Percentiles rank a stretch among this genome's conserved stretches.
phyloP scores from a whole-genome alignment of 2,113 vertebrate species.

The Calidris pygmaea region DNA sequence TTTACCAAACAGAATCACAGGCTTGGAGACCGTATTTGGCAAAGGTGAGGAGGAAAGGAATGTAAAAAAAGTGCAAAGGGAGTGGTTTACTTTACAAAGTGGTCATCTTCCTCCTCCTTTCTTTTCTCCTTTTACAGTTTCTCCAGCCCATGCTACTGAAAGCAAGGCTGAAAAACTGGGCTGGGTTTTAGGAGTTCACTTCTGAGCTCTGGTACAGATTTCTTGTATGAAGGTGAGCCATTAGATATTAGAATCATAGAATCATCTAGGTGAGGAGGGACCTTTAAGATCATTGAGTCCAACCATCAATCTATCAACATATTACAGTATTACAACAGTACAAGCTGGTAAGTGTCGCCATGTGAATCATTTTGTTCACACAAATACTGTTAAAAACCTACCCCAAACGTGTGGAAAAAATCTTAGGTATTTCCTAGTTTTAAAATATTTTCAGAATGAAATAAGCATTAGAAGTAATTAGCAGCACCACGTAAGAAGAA shows the following conservation, averaged over 20 bases:
- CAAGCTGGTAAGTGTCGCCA: background rate
- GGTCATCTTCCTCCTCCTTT: background rate
- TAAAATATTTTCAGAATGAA: background rate
- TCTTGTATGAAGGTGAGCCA: background rate
- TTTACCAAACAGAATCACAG: background rate
- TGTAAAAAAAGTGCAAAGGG: background rate
- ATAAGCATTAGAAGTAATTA: background rate
- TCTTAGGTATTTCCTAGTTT: background rate
- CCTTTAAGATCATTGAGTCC: background rate
- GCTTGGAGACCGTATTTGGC: background rate
- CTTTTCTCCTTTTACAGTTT: background rate
- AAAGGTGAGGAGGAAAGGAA: constrained; percentile 6
- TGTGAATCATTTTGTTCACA: background rate
- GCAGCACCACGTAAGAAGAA: background rate
- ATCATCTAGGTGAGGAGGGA: background rate
- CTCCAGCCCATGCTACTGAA: background rate
- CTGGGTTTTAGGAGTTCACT: background rate
- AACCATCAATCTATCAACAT: background rate
- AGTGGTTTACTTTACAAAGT: background rate
- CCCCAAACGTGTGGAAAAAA: background rate
- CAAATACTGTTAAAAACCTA: background rate
- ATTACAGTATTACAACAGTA: background rate
- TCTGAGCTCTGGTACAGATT: background rate
- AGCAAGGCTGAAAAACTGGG: background rate
- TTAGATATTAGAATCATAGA: background rate